Evolutionary conservation across 2,797 vertebrate genomes (phyloP), one percentile per base, ranked within the genome.

Genomic region (Coreius guichenoti): DNA sequence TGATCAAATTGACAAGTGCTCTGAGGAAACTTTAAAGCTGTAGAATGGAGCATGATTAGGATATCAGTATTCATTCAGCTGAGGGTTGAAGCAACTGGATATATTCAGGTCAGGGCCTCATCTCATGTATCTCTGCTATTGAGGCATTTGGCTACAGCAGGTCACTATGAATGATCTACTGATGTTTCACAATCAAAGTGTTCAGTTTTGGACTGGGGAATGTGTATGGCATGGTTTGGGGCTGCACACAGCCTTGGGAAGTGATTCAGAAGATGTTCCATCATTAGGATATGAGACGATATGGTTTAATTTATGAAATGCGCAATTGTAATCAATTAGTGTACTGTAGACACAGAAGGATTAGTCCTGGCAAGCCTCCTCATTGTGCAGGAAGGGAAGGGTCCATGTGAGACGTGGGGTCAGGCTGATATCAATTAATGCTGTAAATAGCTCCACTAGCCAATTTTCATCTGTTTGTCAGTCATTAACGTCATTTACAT

Each of bases 21-120:
- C 1, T 0, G 2, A 5, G 1, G 13, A 36, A 31, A 47, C 21
- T 6, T 51, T 17, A 58, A 82, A 72, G 49, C 33, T 56, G 36
- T 58, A 58, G 12, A 51, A 49, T 9, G 63, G 78, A 56, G 76
- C 54, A 61, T 56, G 49, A 16, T 58, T 8, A 58, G 21, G 33
- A 77, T 61, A 61, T 78, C 76, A 43, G 56, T 39, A 9, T 63
- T 61, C n/a, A 61, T 63, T 78, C 56, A 78, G 76, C 76, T 63
- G 56, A 29, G 29, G 47, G 47, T 23, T 33, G 9, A 75, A 79
- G 56, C 36, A 79, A 61, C 36, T 45, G n/a, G 29, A 75, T 31
- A 54, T 54, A 75, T 75, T 75, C 29, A 75, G 47, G 72, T 54
- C 47, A 75, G 47, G 47, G 45, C 29, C 16, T 45, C 4, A 43